A percentile compares a stretch with the other conserved stretches of the same genome.
These are phyloP conservation scores for Pantherophis alleghaniensis DNA, from an alignment of 2,797 vertebrate species.

Conservation along the genomic window DNA sequence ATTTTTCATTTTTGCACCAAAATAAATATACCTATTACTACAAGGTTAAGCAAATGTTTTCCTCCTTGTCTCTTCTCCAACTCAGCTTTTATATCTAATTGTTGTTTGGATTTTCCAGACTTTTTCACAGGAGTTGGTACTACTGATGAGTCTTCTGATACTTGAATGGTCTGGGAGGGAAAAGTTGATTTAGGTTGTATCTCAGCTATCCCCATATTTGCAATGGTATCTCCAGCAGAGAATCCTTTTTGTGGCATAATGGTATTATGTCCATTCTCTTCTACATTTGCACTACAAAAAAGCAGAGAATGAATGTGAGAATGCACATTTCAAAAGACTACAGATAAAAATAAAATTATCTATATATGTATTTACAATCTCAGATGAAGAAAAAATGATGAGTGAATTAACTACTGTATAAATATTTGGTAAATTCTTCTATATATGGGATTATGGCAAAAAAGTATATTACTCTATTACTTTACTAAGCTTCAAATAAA, in stretches of 20 bases:
- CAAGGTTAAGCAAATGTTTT: conserved; percentile 92
- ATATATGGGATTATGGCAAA: neutral
- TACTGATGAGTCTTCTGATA: conserved; percentile 74
- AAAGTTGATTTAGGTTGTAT: conserved; percentile 65
- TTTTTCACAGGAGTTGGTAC: conserved; percentile 75
- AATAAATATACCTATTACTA: conserved; percentile 86
- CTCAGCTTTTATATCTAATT: conserved; percentile 88
- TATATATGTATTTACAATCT: conserved; percentile 14
- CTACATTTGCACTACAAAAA: conserved; percentile 70
- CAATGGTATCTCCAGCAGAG: conserved; percentile 67
- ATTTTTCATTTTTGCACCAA: neutral
- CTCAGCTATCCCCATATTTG: conserved; percentile 61
- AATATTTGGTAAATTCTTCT: neutral
- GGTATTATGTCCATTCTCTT: conserved; percentile 78
- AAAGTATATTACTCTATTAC: neutral
- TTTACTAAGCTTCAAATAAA: neutral
- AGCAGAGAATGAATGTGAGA: conserved; percentile 42
- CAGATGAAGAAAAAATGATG: conserved; percentile 35
- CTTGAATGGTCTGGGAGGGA: conserved; percentile 63
- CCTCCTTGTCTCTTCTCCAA: conserved; percentile 95
- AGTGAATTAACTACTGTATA: neutral
- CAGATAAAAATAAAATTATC: conserved; percentile 14
- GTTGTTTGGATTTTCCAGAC: conserved; percentile 82
- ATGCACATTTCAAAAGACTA: conserved; percentile 9
- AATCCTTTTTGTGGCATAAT: conserved; percentile 69